phyloP scores from a whole-genome alignment of 2,113 vertebrate species.

The Ictalurus punctatus region DNA sequence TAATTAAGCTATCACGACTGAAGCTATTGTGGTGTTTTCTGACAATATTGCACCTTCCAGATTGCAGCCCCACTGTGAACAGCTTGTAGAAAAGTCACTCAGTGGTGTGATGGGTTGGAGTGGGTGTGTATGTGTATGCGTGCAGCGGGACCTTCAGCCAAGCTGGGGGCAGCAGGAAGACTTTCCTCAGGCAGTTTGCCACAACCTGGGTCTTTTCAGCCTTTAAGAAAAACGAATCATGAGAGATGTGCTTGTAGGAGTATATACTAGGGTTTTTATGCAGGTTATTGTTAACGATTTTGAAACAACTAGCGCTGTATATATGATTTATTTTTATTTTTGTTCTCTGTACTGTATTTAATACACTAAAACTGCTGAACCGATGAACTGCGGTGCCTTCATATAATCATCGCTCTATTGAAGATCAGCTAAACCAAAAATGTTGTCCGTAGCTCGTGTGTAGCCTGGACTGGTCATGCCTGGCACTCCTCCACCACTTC shows the following conservation, averaged over 20 bases:
- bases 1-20: conserved; percentile 51
- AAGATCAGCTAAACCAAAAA: not conserved
- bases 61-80: conserved; percentile 51
- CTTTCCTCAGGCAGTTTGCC: conserved; percentile 64
- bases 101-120: conserved; percentile 39
- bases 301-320: too few species aligned
- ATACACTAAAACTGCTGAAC: not conserved
- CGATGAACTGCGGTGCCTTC: not conserved
- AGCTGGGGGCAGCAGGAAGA: conserved; percentile 59
- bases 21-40: conserved; percentile 30
- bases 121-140: conserved; percentile 38
- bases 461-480: not conserved
- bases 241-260: not conserved
- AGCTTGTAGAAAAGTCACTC: conserved; percentile 52
- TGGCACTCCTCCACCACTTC: conserved; percentile 44
- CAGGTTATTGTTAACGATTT: not conserved
- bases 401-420: too few species aligned
- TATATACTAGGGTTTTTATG: not conserved
- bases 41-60: conserved; percentile 47
- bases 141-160: conserved; percentile 40
- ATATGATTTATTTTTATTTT: too few species aligned
- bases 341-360: not conserved
- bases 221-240: not conserved
- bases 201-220: conserved; percentile 49
- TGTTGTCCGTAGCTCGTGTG: conserved; percentile 30